Evolutionary conservation across 2,888 invertebrate genomes (phyloP), one percentile per base, ranked within the genome.

Genomic region (Apamea anceps): DNA sequence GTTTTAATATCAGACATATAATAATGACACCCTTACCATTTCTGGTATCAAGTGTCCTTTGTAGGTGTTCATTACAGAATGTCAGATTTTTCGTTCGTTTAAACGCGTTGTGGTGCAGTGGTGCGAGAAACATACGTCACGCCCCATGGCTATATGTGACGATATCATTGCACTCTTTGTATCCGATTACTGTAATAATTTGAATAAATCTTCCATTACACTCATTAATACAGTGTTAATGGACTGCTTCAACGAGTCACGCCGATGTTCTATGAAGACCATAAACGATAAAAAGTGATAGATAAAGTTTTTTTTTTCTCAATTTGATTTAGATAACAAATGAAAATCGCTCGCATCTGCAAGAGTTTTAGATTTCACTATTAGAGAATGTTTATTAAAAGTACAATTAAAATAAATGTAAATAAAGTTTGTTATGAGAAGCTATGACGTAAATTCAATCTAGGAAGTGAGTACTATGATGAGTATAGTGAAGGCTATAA

Each of bases 81-180:
- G 94, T 93, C 93, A 93, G 83, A 94, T 94, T 94, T 95, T 94
- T 94, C 94, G 92, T 93, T 91, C 93, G 87, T 92, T 94, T 94
- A 94, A 94, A 93, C 94, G 91, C 87, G 92, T 90, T 90, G 85
- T 79, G 82, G 88, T 80, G 85, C 93, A 93, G 91, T 91, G 93
- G 87, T 81, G 93, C 92, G 92, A 89, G 87, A 94, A 94, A 94
- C 93, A 82, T 88, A 90, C 92, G 94, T 93, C 91, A 93, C 93
- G 94, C 93, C 90, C 91, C 90, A 89, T 91, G 93, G 86, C 73
- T 90, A 90, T 89, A 75, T 91, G 88, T 91, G 86, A 90, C 91
- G 88, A 90, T 87, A 89, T 87, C 84, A 87, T 81, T 82, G 84
- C 82, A 79, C 80, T 77, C 80, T 82, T 88, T 85, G 80, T 83